phyloP scores from a whole-genome alignment of 2,113 vertebrate genomes.

The Atrichornis clamosus region DNA sequence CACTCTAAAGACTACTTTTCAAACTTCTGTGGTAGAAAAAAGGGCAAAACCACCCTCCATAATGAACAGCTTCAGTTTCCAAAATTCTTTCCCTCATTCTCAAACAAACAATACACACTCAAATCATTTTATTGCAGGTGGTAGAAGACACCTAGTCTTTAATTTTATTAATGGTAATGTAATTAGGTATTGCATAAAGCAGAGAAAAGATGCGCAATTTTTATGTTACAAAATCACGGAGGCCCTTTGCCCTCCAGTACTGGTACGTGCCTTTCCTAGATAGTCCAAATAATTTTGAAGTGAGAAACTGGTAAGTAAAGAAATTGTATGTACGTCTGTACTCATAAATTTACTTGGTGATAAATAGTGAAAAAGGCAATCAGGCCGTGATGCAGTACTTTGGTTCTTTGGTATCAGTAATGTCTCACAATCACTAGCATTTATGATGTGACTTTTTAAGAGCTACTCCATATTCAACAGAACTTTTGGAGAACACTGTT shows the following conservation, averaged over 20 bases:
- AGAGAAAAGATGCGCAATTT: background rate
- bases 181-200: background rate
- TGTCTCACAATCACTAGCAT: background rate
- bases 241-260: background rate
- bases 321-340: background rate
- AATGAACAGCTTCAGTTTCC: background rate
- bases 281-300: background rate
- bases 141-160: background rate
- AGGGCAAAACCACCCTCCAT: background rate
- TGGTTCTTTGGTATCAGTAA: background rate
- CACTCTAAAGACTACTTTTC: background rate
- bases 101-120: background rate
- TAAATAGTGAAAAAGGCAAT: background rate
- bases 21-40: background rate
- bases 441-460: background rate
- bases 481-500: background rate
- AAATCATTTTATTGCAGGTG: background rate
- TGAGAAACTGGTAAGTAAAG: background rate
- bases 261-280: background rate
- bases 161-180: background rate
- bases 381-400: background rate
- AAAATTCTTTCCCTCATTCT: background rate
- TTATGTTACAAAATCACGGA: accelerated
- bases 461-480: background rate
- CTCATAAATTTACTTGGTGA: background rate